Percentiles rank a stretch among this genome's conserved stretches.
phyloP scores from a whole-genome alignment of 2,888 invertebrate genomes.

The Belgica antarctica region DNA sequence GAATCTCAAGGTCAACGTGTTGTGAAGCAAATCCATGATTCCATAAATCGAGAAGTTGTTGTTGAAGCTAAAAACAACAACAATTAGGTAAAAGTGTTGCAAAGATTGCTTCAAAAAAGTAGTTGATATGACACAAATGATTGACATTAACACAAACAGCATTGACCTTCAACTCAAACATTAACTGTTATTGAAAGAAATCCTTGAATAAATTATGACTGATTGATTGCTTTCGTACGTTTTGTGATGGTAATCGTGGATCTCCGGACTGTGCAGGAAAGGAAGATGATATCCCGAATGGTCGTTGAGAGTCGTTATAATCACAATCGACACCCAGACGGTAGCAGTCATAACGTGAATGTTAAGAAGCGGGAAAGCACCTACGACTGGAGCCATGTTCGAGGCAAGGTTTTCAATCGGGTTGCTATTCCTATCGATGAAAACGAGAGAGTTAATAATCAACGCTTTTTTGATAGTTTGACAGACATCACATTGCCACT shows the following conservation, averaged over 20 bases:
- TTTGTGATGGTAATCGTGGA: conserved; percentile 43
- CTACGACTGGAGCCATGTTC: conserved; percentile 26
- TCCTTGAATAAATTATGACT: not conserved
- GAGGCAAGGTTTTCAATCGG: conserved; percentile 38
- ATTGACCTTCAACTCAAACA: too few species aligned
- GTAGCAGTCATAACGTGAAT: conserved; percentile 25
- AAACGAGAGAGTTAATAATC: not conserved
- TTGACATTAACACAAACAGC: too few species aligned
- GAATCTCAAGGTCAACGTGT: not conserved
- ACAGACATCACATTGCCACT: conserved; percentile 15
- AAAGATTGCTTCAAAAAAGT: not conserved
- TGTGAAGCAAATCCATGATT: conserved; percentile 15
- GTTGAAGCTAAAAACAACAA: not conserved
- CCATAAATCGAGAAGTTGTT: conserved; percentile 16
- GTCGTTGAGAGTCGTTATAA: conserved; percentile 39
- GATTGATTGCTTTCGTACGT: too few species aligned
- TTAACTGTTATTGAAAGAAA: too few species aligned
- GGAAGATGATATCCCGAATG: conserved; percentile 44
- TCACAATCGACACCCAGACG: conserved; percentile 36
- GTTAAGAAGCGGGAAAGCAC: conserved; percentile 10
- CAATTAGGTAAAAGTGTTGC: not conserved
- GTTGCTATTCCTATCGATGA: conserved; percentile 27
- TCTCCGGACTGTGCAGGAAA: conserved; percentile 25
- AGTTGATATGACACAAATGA: too few species aligned
- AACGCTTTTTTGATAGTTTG: not conserved